Base-by-base conservation (phyloP, 2,113 vertebrate species). In the Ciconia stormi region DNA sequence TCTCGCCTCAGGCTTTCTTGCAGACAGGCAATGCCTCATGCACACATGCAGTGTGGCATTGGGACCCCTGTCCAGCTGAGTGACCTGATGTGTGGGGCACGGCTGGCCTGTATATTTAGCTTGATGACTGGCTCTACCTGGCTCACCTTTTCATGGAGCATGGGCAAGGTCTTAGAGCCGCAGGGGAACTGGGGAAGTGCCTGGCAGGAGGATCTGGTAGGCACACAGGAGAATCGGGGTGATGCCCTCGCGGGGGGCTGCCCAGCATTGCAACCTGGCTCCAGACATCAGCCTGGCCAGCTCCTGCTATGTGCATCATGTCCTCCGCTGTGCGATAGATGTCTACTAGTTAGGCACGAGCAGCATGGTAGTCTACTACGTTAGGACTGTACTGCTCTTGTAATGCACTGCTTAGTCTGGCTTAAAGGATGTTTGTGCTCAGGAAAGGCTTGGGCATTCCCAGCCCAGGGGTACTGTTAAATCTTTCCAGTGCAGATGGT, bases 161-260 rank as follows among this genome's bases (percentile, higher is more conserved):
- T 1, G 8, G 77, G 11, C 40, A 40, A 40, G 46, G 53, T n/a
- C 63, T 40, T 30, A 21, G 27, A 56, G 42, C 56, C 0, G 0
- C 2, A 13, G 42, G 21, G 27, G 38, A 81, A 30, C 56, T 0
- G 2, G 17, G 21, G 46, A 12, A 26, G 40, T 23, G 5, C 25
- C 71, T 32, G 62, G 15, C 30, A 80, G 70, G 56, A 80, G 18
- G 23, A 20, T 34, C 15, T 53, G 55, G 29, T 50, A 21, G 66
- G 74, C 32, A 47, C 16, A 12, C 11, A 16, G 65, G n/a, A 23
- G 25, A 34, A 16, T 20, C 0, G 1, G 34, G 21, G 17, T 3
- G 63, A 34, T 61, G n/a, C 19, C 7, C 16, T 69, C 0, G 0
- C 1, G 1, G 30, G 29, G 26, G 61, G 7, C 52, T 56, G 47